A percentile compares a stretch with the other conserved stretches of the same genome.
These are phyloP conservation scores for Scaeva pyrastri DNA, from an alignment of 2,888 invertebrate genomes.

Conservation along the genomic window DNA sequence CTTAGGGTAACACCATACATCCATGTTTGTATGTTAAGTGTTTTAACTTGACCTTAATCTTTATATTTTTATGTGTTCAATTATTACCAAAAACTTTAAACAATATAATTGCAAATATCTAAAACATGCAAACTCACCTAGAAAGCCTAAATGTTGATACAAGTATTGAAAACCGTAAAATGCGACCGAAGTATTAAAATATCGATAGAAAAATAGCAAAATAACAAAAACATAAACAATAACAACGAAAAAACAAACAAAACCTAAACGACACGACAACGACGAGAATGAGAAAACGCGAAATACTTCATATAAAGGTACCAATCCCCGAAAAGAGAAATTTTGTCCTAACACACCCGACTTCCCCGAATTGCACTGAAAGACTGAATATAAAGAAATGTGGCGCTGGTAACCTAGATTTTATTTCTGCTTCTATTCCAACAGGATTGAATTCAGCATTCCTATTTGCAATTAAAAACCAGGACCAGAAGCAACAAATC, in stretches of 20 bases:
- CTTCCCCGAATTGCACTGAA: conserved; percentile 83
- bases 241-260: conserved; percentile 19
- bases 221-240: conserved; percentile 40
- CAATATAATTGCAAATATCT: too few relatives aligned
- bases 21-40: too few relatives aligned
- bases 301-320: conserved; percentile 15
- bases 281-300: conserved; percentile 44
- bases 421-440: conserved; percentile 7
- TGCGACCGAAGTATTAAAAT: neutral
- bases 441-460: conserved; percentile 43
- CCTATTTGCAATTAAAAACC: conserved; percentile 31
- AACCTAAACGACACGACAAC: conserved; percentile 15
- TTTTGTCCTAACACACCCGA: conserved; percentile 79
- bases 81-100: too few relatives aligned
- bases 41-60: too few relatives aligned
- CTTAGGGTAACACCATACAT: too few relatives aligned
- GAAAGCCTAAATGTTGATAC: conserved; percentile 1
- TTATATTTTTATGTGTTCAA: too few relatives aligned
- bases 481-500: conserved; percentile 52
- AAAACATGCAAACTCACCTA: conserved; percentile 49
- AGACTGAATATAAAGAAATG: conserved; percentile 79
- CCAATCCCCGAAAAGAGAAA: conserved; percentile 39
- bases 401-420: conserved; percentile 68
- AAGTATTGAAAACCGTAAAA: conserved; percentile 5
- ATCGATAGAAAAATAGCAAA: conserved; percentile 15